Conservation (phyloP, 2,888 invertebrate species). For the Apoderus coryli region DNA sequence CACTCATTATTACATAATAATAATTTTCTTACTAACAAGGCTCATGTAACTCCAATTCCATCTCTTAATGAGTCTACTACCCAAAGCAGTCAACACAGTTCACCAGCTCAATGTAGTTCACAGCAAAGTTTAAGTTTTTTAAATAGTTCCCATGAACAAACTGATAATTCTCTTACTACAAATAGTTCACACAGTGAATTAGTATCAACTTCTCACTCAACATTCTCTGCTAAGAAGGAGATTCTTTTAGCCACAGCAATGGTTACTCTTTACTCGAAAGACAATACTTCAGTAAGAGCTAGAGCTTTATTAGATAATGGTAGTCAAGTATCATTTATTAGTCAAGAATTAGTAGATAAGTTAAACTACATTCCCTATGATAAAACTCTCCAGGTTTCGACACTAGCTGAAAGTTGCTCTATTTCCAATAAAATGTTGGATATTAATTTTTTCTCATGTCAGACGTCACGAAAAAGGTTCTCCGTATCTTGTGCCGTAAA, state of each 20-base stretch:
- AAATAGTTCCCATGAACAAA: too few species aligned
- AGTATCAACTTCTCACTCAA: too few species aligned
- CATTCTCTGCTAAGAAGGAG: not conserved
- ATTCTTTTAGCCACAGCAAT: conserved; percentile 3
- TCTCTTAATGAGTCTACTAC: too few species aligned
- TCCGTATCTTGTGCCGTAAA: conserved; percentile 1
- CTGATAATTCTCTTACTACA: not conserved
- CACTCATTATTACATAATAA: too few species aligned
- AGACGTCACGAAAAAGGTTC: conserved; percentile 1
- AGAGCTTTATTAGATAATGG: conserved; percentile 3
- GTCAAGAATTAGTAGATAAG: conserved; percentile 2
- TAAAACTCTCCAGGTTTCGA: conserved; percentile 2
- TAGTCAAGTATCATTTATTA: conserved; percentile 2
- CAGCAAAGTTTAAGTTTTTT: too few species aligned
- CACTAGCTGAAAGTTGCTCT: conserved; percentile 4
- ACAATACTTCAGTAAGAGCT: not conserved
- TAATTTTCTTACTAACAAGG: too few species aligned
- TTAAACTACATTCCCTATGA: conserved; percentile 1
- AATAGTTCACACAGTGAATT: too few species aligned
- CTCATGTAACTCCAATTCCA: too few species aligned
- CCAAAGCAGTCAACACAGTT: too few species aligned
- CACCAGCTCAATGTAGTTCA: too few species aligned
- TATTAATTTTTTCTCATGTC: conserved; percentile 1
- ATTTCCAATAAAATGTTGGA: conserved; percentile 3
- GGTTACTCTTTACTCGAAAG: conserved; percentile 2